phyloP scores from a whole-genome alignment of 2,888 invertebrate genomes.

The Dermolepida albohirtum region DNA sequence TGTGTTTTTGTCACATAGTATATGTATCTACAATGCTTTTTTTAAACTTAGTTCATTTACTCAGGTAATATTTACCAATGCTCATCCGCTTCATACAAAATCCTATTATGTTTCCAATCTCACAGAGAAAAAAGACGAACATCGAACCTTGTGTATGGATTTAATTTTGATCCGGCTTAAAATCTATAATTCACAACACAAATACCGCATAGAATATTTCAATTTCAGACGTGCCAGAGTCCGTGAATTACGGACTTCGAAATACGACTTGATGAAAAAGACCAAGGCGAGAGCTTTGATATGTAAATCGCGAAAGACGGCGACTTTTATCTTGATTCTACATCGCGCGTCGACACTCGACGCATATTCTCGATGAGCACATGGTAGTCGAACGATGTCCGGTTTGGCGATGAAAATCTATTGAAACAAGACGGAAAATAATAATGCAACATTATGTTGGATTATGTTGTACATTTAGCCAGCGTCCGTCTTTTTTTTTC shows the following conservation, averaged over 20 bases:
- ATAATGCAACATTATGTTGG: no score
- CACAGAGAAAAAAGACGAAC: no score
- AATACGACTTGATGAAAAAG: constrained; percentile 14
- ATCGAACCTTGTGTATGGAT: no score
- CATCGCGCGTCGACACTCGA: background rate
- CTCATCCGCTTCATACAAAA: no score
- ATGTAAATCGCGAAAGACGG: constrained; percentile 24
- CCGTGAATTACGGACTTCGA: constrained; percentile 18
- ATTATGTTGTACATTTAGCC: no score
- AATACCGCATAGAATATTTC: constrained; percentile 24
- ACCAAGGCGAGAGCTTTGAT: constrained; percentile 29
- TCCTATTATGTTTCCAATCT: no score
- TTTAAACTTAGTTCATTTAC: no score
- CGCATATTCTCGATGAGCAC: background rate
- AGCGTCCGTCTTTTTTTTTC: no score
- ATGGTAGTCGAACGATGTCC: constrained; percentile 10
- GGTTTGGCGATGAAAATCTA: background rate
- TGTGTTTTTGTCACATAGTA: no score
- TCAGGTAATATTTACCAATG: no score
- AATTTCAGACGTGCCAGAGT: constrained; percentile 23
- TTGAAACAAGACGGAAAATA: background rate
- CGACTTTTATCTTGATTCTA: constrained; percentile 13
- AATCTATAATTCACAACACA: constrained; percentile 18
- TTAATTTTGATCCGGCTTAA: constrained; percentile 23
- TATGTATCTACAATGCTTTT: no score